phyloP scores from a whole-genome alignment of 2,797 vertebrate species.

The Bradypodion ventrale region DNA sequence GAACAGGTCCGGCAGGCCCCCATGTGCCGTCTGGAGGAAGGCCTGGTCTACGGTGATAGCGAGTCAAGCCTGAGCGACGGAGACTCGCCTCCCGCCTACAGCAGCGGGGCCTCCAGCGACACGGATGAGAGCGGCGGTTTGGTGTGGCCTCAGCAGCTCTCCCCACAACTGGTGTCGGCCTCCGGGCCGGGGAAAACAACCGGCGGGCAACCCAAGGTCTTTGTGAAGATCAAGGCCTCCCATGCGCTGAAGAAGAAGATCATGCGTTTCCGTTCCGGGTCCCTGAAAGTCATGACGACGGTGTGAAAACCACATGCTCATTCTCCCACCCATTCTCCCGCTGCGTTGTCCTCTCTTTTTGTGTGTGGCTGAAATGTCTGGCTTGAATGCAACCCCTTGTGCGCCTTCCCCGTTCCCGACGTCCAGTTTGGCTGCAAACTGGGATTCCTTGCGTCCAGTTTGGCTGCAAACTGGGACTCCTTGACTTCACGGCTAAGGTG shows the following conservation, averaged over 20 bases:
- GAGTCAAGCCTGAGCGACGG: slow-evolving; percentile 85
- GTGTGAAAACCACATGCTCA: slow-evolving; percentile 73
- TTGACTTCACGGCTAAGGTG: too few relatives aligned
- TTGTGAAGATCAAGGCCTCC: slow-evolving; percentile 91
- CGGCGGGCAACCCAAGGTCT: slow-evolving; percentile 77
- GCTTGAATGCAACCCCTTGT: neutral
- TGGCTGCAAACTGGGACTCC: neutral
- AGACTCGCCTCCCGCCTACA: slow-evolving; percentile 82
- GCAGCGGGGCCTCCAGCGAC: slow-evolving; percentile 84
- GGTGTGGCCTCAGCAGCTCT: slow-evolving; percentile 89
- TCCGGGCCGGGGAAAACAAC: slow-evolving; percentile 63
- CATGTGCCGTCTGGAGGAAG: slow-evolving; percentile 70
- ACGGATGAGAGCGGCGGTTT: slow-evolving; percentile 85
- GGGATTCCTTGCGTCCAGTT: too few relatives aligned
- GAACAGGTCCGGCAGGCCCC: slow-evolving; percentile 62
- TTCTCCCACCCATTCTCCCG: neutral
- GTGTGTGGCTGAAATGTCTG: neutral
- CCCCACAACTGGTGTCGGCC: slow-evolving; percentile 77
- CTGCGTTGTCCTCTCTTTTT: neutral
- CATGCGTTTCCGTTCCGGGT: slow-evolving; percentile 87
- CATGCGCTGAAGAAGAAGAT: slow-evolving; percentile 92
- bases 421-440: neutral
- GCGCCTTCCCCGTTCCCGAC: neutral
- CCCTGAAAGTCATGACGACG: slow-evolving; percentile 92
- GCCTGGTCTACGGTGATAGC: slow-evolving; percentile 72